Evolutionary conservation across 2,888 invertebrate genomes (phyloP).

Genomic region (Thecocarcelia acutangulata): DNA sequence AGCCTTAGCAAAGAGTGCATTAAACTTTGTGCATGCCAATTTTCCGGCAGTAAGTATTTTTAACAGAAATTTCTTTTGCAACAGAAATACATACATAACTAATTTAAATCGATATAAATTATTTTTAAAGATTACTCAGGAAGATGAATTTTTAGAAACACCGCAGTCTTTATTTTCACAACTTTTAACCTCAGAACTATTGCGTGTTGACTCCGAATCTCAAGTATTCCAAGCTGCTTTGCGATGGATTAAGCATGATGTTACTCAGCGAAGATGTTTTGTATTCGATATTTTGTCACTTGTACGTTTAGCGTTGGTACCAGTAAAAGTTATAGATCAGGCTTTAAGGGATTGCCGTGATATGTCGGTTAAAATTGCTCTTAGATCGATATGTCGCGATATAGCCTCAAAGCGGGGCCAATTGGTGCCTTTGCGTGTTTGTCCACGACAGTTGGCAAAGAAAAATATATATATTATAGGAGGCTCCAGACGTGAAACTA

Average conservation of each 20-base stretch:
- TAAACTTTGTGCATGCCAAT: slow-evolving; percentile 91
- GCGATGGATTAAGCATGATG: slow-evolving; percentile 93
- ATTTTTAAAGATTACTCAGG: slow-evolving; percentile 82
- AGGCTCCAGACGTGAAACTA: slow-evolving; percentile 91
- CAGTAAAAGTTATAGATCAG: slow-evolving; percentile 89
- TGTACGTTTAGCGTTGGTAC: slow-evolving; percentile 91
- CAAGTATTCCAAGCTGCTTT: slow-evolving; percentile 94
- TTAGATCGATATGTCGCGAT: slow-evolving; percentile 90
- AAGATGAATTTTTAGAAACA: slow-evolving; percentile 93
- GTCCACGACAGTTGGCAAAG: slow-evolving; percentile 91
- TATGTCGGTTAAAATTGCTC: slow-evolving; percentile 89
- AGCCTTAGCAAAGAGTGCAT: slow-evolving; percentile 88
- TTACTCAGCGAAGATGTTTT: slow-evolving; percentile 88
- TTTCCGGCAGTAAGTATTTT: slow-evolving; percentile 89
- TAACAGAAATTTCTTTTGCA: slow-evolving; percentile 40
- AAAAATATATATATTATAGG: slow-evolving; percentile 94
- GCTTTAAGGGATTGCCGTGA: slow-evolving; percentile 90
- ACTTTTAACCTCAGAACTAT: slow-evolving; percentile 91
- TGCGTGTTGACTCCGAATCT: slow-evolving; percentile 93
- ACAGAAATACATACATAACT: no score
- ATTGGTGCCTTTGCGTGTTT: slow-evolving; percentile 88
- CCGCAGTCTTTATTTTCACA: slow-evolving; percentile 89
- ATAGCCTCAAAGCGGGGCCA: slow-evolving; percentile 89
- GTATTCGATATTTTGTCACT: slow-evolving; percentile 93
- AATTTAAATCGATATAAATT: not conserved